A percentile compares a stretch with the other conserved stretches of the same genome.
phyloP scores from a whole-genome alignment of 2,888 invertebrate species.

The Stenodema calcarata region DNA sequence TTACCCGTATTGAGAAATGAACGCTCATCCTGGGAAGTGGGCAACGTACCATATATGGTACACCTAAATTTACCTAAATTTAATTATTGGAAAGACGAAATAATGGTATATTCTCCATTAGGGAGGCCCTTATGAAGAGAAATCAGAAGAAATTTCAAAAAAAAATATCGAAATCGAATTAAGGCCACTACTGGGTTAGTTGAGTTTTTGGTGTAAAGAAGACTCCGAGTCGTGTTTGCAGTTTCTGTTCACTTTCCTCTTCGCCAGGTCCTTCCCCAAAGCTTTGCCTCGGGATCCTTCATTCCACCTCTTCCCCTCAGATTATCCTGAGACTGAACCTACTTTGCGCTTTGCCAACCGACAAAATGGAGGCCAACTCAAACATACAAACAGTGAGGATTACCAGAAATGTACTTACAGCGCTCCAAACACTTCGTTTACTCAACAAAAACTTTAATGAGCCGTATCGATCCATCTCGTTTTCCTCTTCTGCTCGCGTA shows the following conservation, averaged over 20 bases:
- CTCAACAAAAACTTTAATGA: conserved; percentile 46
- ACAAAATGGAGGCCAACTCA: conserved; percentile 38
- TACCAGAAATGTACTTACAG: conserved; percentile 45
- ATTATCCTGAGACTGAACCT: conserved; percentile 32
- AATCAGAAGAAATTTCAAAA: too few species aligned
- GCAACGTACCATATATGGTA: too few species aligned
- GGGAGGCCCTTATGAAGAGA: too few species aligned
- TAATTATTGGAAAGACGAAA: too few species aligned
- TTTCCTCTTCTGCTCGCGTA: conserved; percentile 6
- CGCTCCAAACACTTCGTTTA: conserved; percentile 27
- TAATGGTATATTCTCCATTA: too few species aligned
- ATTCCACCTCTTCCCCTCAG: background rate
- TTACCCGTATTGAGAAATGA: too few species aligned
- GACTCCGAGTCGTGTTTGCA: background rate
- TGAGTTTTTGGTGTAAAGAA: conserved; percentile 23
- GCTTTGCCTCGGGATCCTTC: conserved; percentile 5
- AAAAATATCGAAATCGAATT: too few species aligned
- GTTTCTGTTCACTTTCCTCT: conserved; percentile 18
- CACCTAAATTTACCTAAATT: too few species aligned
- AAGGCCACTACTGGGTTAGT: too few species aligned
- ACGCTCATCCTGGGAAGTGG: too few species aligned
- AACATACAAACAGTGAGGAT: conserved; percentile 42
- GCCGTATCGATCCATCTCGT: conserved; percentile 24
- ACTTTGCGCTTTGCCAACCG: conserved; percentile 3
- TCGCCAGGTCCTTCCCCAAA: background rate